Evolutionary conservation across 2,797 vertebrate species (phyloP).

Genomic region (Channa striata): DNA sequence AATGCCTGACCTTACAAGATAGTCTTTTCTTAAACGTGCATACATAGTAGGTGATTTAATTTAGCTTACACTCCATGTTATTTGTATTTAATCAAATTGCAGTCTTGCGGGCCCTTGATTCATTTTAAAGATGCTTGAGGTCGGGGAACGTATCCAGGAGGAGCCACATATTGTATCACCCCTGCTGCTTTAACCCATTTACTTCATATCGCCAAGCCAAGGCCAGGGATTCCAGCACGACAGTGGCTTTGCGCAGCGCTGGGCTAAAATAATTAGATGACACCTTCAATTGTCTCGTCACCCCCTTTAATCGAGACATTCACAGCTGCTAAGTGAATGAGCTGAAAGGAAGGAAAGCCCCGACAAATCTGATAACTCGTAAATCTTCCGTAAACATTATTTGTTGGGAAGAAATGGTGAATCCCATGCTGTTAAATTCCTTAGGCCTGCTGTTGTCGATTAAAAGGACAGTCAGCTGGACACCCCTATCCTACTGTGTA

Average conservation of each 20-base stretch:
- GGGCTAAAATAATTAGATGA: conserved; percentile 87
- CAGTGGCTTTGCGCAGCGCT: conserved; percentile 63
- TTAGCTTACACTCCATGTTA: conserved; percentile 71
- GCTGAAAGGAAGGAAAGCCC: conserved; percentile 74
- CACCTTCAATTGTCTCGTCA: conserved; percentile 86
- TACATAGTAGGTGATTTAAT: conserved; percentile 79
- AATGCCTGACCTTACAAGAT: conserved; percentile 74
- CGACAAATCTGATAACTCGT: conserved; percentile 79
- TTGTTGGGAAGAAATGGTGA: conserved; percentile 77
- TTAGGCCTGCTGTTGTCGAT: conserved; percentile 88
- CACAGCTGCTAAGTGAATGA: conserved; percentile 85
- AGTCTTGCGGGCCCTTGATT: conserved; percentile 82
- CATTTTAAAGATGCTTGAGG: conserved; percentile 82
- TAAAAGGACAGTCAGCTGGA: conserved; percentile 90
- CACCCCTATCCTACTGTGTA: conserved; percentile 86
- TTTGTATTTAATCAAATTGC: conserved; percentile 83
- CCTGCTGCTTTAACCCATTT: conserved; percentile 87
- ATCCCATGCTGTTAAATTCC: conserved; percentile 88
- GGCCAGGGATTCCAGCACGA: conserved; percentile 68
- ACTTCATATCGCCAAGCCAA: conserved; percentile 75
- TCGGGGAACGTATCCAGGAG: conserved; percentile 80
- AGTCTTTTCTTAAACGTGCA: conserved; percentile 61
- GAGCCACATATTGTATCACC: conserved; percentile 81
- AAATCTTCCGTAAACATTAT: conserved; percentile 89
- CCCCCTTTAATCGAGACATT: conserved; percentile 81